Percentiles rank a stretch among this genome's conserved stretches.
These are phyloP conservation scores for Clarias platycephalus DNA, from an alignment of 2,797 vertebrate genomes.

Conservation along the genomic window DNA sequence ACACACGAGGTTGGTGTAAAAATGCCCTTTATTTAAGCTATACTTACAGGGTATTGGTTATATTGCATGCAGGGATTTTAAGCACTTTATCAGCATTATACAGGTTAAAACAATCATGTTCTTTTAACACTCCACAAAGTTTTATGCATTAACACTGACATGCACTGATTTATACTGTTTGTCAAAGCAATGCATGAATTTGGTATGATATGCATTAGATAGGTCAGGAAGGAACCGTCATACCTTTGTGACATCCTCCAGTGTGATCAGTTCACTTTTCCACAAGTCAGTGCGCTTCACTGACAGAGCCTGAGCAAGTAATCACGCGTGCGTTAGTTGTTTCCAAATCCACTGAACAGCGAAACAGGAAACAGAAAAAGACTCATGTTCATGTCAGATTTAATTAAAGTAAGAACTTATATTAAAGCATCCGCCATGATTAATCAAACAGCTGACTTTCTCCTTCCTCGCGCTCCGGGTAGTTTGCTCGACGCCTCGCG, in stretches of 20 bases:
- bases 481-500: constrained; percentile 35
- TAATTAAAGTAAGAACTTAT: not conserved
- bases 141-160: too few species aligned
- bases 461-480: constrained; percentile 14
- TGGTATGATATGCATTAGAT: too few species aligned
- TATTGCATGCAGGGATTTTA: not conserved
- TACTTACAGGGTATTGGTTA: not conserved
- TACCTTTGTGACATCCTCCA: constrained; percentile 60
- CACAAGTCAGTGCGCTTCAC: constrained; percentile 14
- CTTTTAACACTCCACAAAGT: not conserved
- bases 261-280: constrained; percentile 6
- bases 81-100: not conserved
- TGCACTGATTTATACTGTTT: not conserved
- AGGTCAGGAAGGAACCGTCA: not conserved
- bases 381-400: not conserved
- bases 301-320: not conserved
- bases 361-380: not conserved
- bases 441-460: constrained; percentile 13
- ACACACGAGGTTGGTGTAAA: not conserved
- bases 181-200: not conserved
- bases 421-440: not conserved
- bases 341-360: not conserved
- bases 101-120: not conserved
- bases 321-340: not conserved
- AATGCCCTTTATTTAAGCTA: not conserved